These are phyloP conservation scores for Lasius platythorax DNA, from an alignment of 2,888 invertebrate species.

Conservation along the genomic window DNA sequence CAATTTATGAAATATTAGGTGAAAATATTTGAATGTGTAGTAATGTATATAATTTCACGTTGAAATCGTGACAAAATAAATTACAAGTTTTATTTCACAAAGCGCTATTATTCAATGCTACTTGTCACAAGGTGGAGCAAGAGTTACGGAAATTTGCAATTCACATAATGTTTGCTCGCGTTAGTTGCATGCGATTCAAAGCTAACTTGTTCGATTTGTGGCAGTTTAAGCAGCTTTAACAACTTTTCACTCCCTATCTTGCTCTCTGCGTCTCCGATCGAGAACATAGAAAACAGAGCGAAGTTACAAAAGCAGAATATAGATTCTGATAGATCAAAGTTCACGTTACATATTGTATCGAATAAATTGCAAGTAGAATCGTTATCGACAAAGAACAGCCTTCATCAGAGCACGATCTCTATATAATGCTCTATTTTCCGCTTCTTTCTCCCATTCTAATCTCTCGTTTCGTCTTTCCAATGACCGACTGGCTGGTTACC, in stretches of 20 bases:
- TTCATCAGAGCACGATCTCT: conserved; percentile 62
- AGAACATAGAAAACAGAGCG: neutral
- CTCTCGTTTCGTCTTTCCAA: conserved; percentile 11
- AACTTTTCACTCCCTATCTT: neutral
- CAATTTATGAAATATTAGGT: neutral
- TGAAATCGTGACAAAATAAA: neutral
- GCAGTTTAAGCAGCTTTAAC: neutral
- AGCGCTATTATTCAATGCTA: neutral
- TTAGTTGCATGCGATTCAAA: neutral
- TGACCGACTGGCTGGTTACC: conserved; percentile 36
- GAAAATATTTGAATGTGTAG: neutral
- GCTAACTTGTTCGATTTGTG: neutral
- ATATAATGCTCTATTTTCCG: conserved; percentile 58
- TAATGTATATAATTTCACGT: neutral
- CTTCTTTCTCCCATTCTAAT: neutral
- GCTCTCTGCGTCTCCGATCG: neutral
- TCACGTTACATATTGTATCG: neutral
- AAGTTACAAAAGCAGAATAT: conserved; percentile 14
- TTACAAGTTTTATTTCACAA: neutral
- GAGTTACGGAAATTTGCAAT: neutral
- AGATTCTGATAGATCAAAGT: conserved; percentile 24
- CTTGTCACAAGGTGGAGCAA: neutral
- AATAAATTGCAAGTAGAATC: conserved; percentile 65
- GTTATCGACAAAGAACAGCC: conserved; percentile 77
- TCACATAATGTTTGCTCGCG: neutral